Evolutionary conservation across 2,113 vertebrate species (phyloP), one percentile per base, ranked within the genome.

Genomic region (Sylvietta virens): DNA sequence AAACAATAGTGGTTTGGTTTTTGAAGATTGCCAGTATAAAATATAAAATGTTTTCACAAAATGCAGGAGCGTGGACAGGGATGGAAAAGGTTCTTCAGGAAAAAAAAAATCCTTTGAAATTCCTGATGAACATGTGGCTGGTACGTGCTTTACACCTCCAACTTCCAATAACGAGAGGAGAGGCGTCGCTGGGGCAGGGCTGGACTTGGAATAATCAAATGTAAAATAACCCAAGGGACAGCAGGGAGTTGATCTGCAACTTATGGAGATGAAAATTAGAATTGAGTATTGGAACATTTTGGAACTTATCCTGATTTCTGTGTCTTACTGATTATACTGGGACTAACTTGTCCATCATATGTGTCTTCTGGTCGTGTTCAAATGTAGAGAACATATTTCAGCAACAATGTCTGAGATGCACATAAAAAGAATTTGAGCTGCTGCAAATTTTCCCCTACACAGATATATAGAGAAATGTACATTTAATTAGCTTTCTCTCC

Each of bases 401-500:
- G 3, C 57, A 48, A 4, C 30, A 66, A 57, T 37, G 6, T 37
- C 23, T 42, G 37, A 88, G 62, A 18, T 53, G 8, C 24, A 28
- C 26, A 24, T 42, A 24, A 57, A 67, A 70, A 31, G 56, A 81
- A 74, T 71, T 60, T 57, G 21, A 35, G 61, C 69, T 70, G 61
- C 92, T 93, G 60, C 30, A 50, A 77, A 7, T 85, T 73, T 53
- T 20, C 17, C 16, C 28, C 30, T 15, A 40, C 91, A 56, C 7
- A 76, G 58, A 78, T 78, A 95, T 90, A 88, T 23, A 42, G 15
- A 80, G 28, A 77, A 94, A 79, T 78, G 74, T 71, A 33, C 78
- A 28, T 95, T 80, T 89, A 47, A 71, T 65, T 92, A 73, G 81
- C 45, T 86, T 71, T 22, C 26, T 69, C 28, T 69, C 18, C 1